Evolutionary conservation across 2,888 invertebrate genomes (phyloP), one percentile per base, ranked within the genome.

Genomic region (Agrilus cyanescens): DNA sequence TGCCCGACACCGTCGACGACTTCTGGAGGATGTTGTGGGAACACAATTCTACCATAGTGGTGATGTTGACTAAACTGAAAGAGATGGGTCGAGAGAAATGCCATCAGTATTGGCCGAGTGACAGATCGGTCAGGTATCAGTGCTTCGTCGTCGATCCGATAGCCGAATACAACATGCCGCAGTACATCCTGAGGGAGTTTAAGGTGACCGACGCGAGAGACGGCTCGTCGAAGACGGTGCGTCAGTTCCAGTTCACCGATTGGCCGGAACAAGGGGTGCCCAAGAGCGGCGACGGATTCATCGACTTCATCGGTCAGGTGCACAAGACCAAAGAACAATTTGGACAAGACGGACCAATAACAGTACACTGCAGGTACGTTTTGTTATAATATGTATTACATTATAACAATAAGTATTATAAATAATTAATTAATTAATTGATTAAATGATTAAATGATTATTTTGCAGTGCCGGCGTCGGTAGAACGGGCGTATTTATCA

Each of bases 1-100:
- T 97, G 44, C 81, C 85, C 40, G 94, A 97, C 61, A 97, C 97
- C 0, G 90, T 93, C 1, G 96, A 96, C 57, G 98, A 99, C 66
- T 90, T 99, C 66, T 99, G 98, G 98, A 76, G 97, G 47, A 97
- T 97, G 96, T 74, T 99, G 34, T 99, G 98, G 98, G 97, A 98
- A 63, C 96, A 97, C 66, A 97, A 99, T 66, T 96, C 96, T 2
- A 96, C 95, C 32, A 97, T 98, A 62, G 87, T 98, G 50, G 98
- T 98, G 20, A 98, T 98, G 96, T 71, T 98, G 54, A 97, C 96
- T 12, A 96, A 96, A 65, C 75, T 96, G 46, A 87, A 95, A 63
- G 96, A 97, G 70, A 93, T 96, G 90, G 95, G 96, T 59, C 74
- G 96, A 66, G 98, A 98, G 67, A 97, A 97, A 71, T 97, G 97